phyloP scores from a whole-genome alignment of 1,140 invertebrate species.

The Euura saliciscinereae region DNA sequence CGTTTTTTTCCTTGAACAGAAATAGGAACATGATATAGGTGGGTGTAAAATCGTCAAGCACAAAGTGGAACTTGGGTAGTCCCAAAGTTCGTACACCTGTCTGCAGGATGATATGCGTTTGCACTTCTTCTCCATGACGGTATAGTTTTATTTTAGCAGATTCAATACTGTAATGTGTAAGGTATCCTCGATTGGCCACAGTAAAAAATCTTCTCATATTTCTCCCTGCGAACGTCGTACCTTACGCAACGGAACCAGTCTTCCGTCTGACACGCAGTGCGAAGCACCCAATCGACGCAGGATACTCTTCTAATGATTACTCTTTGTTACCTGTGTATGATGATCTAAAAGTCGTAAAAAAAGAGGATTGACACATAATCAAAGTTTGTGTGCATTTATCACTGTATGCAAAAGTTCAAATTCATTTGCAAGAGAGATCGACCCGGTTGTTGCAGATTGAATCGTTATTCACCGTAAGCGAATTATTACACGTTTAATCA shows the following conservation, averaged over 20 bases:
- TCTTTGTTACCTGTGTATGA: neutral
- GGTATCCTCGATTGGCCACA: conserved; percentile 17
- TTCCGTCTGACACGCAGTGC: conserved; percentile 4
- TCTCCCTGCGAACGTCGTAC: neutral
- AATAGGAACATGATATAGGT: no score
- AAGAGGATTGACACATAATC: neutral
- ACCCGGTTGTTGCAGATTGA: no score
- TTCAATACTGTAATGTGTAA: neutral
- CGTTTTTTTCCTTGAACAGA: no score
- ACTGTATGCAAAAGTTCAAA: no score
- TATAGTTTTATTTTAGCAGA: no score
- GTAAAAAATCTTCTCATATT: conserved; percentile 14
- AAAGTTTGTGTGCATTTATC: neutral
- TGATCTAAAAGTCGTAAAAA: neutral
- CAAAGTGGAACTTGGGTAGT: no score
- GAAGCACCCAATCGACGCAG: conserved; percentile 8
- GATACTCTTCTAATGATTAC: neutral
- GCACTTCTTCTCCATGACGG: no score
- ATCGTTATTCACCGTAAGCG: neutral
- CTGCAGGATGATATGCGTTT: no score
- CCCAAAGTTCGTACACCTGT: no score
- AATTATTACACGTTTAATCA: neutral
- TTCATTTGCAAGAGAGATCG: no score
- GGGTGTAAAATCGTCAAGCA: no score
- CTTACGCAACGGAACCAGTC: conserved; percentile 18